Percentiles rank a stretch among this genome's conserved stretches.
Evolutionary conservation across 2,113 vertebrate genomes (phyloP).

Genomic region (Poeciliopsis prolifica): DNA sequence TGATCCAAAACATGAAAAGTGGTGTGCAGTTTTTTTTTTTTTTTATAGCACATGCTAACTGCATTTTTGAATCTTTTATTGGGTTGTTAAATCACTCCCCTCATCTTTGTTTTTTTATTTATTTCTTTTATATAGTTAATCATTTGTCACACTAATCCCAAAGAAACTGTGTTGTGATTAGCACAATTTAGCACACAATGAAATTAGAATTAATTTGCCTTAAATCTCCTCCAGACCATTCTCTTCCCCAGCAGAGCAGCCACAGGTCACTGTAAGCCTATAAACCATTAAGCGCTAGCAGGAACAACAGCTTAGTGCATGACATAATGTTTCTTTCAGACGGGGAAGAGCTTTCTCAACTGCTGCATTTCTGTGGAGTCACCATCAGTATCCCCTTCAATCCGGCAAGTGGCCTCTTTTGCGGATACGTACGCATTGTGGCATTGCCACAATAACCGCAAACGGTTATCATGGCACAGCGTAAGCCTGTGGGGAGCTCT

Average conservation of each 20-base stretch:
- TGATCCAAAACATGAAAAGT: too few species aligned
- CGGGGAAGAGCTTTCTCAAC: conserved; percentile 15
- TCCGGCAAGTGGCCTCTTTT: background rate
- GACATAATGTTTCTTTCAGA: conserved; percentile 64
- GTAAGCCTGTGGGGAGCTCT: background rate
- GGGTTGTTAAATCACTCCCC: too few species aligned
- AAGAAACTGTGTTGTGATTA: background rate
- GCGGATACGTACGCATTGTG: background rate
- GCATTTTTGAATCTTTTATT: too few species aligned
- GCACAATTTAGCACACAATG: background rate
- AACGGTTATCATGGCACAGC: background rate
- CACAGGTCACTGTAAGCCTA: conserved; percentile 50
- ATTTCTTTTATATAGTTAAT: too few species aligned
- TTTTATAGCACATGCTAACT: too few species aligned
- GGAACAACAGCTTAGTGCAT: conserved; percentile 65
- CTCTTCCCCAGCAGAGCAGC: conserved; percentile 26
- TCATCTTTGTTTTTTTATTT: too few species aligned
- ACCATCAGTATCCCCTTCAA: background rate
- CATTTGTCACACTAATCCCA: background rate
- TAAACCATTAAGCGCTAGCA: conserved; percentile 47
- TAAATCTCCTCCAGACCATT: conserved; percentile 6
- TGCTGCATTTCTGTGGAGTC: conserved; percentile 4
- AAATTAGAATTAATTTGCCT: background rate
- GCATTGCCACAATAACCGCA: background rate
- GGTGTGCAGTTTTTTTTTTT: too few species aligned